Evolutionary conservation across 2,888 invertebrate species (phyloP).

Genomic region (Tiphia femorata): DNA sequence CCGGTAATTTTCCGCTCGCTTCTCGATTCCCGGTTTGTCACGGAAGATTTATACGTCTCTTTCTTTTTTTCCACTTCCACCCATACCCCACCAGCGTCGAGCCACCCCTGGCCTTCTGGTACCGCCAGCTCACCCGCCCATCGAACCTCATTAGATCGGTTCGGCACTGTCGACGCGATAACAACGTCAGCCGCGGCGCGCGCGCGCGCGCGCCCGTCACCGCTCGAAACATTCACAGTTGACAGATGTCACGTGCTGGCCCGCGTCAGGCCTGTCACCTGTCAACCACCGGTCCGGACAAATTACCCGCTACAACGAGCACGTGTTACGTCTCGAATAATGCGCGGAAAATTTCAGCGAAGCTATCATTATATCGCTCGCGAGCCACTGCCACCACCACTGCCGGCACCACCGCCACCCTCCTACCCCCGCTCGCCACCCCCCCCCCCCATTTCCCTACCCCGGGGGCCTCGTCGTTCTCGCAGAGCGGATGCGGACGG

Average conservation of each 20-base stretch:
- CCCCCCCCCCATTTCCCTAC: slow-evolving; percentile 15
- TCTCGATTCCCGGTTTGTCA: slow-evolving; percentile 2
- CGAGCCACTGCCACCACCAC: too few relatives aligned
- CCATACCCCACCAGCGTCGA: too few relatives aligned
- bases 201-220: slow-evolving; percentile 43
- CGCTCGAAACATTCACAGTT: slow-evolving; percentile 62
- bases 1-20: background rate
- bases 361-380: slow-evolving; percentile 48
- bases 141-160: slow-evolving; percentile 42
- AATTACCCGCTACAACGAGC: slow-evolving; percentile 59
- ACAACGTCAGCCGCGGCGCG: slow-evolving; percentile 43
- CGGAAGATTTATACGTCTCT: slow-evolving; percentile 17
- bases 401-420: too few relatives aligned
- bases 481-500: too few relatives aligned
- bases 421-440: too few relatives aligned
- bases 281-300: slow-evolving; percentile 61
- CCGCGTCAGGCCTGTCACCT: slow-evolving; percentile 62
- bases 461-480: too few relatives aligned
- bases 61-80: slow-evolving; percentile 18
- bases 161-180: slow-evolving; percentile 44
- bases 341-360: slow-evolving; percentile 48
- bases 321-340: slow-evolving; percentile 53
- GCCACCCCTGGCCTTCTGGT: too few relatives aligned
- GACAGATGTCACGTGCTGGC: slow-evolving; percentile 63
- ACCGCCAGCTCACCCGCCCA: slow-evolving; percentile 19